These are phyloP conservation scores for Probosciger aterrimus DNA, from an alignment of 2,113 vertebrate genomes.

Conservation along the genomic window DNA sequence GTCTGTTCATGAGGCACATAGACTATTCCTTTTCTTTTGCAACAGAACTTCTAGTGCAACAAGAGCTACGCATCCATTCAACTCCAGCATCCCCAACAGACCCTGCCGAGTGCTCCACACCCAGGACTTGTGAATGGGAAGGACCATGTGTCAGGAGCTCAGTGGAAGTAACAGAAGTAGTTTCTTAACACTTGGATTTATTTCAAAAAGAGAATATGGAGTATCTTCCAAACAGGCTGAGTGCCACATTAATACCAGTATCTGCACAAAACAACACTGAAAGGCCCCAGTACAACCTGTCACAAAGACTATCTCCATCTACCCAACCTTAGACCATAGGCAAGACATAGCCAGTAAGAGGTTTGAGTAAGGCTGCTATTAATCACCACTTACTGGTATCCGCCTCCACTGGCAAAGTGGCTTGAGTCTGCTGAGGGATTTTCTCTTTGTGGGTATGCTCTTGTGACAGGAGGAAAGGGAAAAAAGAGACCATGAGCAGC, in stretches of 20 bases:
- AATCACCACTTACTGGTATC: background rate
- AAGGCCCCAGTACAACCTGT: background rate
- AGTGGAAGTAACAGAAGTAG: background rate
- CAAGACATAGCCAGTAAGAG: background rate
- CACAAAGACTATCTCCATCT: background rate
- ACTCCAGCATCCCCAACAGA: background rate
- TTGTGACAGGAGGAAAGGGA: background rate
- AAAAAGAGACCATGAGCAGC: background rate
- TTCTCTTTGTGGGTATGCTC: background rate
- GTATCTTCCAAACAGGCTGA: background rate
- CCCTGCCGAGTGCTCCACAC: background rate
- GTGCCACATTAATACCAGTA: background rate
- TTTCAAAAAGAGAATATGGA: background rate
- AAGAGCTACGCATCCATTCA: background rate
- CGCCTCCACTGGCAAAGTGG: fast-evolving
- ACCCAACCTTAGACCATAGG: background rate
- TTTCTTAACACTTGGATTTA: background rate
- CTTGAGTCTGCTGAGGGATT: fast-evolving
- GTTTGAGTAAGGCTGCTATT: background rate
- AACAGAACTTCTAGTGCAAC: background rate
- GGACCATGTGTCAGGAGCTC: background rate
- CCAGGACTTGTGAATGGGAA: background rate
- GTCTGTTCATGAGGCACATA: background rate
- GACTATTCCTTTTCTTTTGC: background rate
- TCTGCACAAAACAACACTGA: background rate